These are phyloP conservation scores for Baryphthengus martii DNA, from an alignment of 2,113 vertebrate genomes.

Conservation along the genomic window DNA sequence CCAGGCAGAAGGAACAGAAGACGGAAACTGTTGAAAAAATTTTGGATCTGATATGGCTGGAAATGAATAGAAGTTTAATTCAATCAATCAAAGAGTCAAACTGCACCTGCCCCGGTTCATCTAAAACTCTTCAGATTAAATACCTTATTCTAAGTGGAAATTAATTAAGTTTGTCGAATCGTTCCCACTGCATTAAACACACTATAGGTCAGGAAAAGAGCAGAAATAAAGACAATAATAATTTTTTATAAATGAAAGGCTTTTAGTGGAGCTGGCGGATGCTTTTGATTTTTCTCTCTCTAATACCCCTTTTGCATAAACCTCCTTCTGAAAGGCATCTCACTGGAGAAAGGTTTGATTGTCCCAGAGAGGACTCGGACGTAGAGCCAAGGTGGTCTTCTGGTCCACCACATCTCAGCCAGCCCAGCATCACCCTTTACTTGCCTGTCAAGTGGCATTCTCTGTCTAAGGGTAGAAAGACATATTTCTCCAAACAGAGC, in stretches of 20 bases:
- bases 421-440: background rate
- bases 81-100: slow-evolving; percentile 35
- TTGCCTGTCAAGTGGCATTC: background rate
- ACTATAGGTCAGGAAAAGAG: slow-evolving; percentile 6
- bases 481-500: background rate
- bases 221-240: slow-evolving; percentile 24
- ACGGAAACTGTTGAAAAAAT: background rate
- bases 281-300: background rate
- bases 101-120: slow-evolving; percentile 25
- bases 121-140: slow-evolving; percentile 46
- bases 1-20: background rate
- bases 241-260: slow-evolving; percentile 11
- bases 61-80: slow-evolving; percentile 46
- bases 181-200: slow-evolving; percentile 32
- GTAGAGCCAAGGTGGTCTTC: background rate
- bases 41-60: background rate
- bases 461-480: background rate
- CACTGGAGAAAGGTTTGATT: background rate
- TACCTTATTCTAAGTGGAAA: slow-evolving; percentile 58
- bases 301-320: background rate
- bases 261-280: background rate
- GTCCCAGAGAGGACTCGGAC: background rate
- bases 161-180: slow-evolving; percentile 47
- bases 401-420: fast-evolving
- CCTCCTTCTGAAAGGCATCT: background rate